Base-by-base conservation (phyloP, 1,140 invertebrate genomes). In the Mya arenaria region DNA sequence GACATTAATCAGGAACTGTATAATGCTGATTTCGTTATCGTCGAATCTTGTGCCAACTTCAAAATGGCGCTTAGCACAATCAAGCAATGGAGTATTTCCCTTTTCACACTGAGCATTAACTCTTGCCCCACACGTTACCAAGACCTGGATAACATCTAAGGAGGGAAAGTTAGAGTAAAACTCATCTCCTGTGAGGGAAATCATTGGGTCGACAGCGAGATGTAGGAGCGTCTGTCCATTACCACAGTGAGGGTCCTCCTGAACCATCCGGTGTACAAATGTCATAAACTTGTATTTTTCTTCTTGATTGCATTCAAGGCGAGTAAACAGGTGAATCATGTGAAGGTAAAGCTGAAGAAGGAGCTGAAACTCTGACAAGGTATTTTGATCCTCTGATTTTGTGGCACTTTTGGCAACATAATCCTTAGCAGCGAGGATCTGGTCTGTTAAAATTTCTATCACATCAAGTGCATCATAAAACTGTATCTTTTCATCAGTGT, bases 151-250 rank as follows among this genome's bases (percentile, higher is more conserved):
- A 17, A 88, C 84, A 17, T 81, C 75, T 17, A 86, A 36, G 8
- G 86, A 75, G 19, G 85, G 87, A 58, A 87, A 86, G 37, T 82
- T 72, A 0, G 87, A 87, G 63, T 84, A 86, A 69, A 84, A 86
- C 37, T 86, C 84, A 4, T 88, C 87, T 63, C 82, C 79, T 0
- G 81, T 89, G 6, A 87, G 39, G 4, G 84, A 85, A 25, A 85
- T 82, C 56, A 84, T 84, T 17, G 82, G 77, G 85, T 83, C 82
- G 13, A 82, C 96, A 52, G 96, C 96, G 79, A 98, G 94, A 93
- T 98, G 97, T 63, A 98, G 92, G 19, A 96, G 94, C n/a, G 95
- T 96, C 92, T 98, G 97, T 4, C 96, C 96, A 79, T 95, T 94
- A 23, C 94, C 58, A 93, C 95, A 93, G 37, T 93, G 93, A n/a